phyloP scores from a whole-genome alignment of 37 sponge, comb jelly and placozoan species.

The Halichondria panicea region DNA sequence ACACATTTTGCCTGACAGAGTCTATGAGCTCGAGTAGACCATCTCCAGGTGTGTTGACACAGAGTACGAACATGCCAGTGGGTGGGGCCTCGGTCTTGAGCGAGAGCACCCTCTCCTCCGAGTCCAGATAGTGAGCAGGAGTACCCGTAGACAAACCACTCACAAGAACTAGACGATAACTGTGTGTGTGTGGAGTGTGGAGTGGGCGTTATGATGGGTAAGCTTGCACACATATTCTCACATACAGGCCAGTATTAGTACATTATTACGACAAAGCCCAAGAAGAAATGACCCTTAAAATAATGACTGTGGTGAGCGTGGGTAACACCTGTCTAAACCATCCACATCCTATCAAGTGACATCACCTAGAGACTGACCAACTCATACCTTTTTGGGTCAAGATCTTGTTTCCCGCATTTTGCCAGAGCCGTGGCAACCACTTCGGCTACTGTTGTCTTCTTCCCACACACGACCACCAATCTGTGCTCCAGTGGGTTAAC shows the following conservation, averaged over 20 bases:
- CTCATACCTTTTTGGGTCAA: constrained; percentile 59
- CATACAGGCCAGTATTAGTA: no score
- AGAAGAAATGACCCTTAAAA: no score
- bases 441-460: constrained; percentile 48
- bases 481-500: constrained; percentile 58
- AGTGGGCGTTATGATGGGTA: background rate
- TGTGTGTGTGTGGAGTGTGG: background rate
- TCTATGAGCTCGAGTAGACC: constrained; percentile 16
- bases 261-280: no score
- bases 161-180: constrained; percentile 48
- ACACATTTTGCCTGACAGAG: constrained; percentile 51
- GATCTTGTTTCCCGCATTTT: constrained; percentile 46
- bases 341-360: no score
- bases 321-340: no score
- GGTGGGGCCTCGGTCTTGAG: constrained; percentile 27
- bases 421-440: constrained; percentile 54
- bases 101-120: constrained; percentile 44
- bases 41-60: constrained; percentile 19
- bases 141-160: constrained; percentile 1
- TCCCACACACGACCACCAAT: constrained; percentile 50
- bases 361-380: no score
- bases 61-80: constrained; percentile 48
- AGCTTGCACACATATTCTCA: no score
- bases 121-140: constrained; percentile 31
- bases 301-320: no score